These are phyloP conservation scores for Vultur gryphus DNA, from an alignment of 2,797 vertebrate genomes.

Conservation along the genomic window DNA sequence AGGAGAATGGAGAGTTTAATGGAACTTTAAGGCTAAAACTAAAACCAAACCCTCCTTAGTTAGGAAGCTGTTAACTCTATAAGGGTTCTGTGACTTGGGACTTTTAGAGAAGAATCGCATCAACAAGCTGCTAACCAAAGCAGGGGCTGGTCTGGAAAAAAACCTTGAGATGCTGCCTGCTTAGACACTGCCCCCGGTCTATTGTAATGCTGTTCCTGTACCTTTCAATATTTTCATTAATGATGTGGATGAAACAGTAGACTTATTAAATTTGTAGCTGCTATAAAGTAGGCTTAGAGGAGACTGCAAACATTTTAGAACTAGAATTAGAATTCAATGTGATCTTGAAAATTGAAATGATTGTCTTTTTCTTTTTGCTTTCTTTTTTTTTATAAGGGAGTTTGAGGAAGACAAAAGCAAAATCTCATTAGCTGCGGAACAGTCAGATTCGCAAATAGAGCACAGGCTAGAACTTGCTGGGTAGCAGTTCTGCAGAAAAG, in stretches of 20 bases:
- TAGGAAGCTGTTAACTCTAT: not conserved
- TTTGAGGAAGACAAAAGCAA: not conserved
- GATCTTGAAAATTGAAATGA: not conserved
- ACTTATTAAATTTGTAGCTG: not conserved
- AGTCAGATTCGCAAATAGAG: not conserved
- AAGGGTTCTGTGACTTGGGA: not conserved
- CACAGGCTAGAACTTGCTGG: not conserved
- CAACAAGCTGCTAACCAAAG: not conserved
- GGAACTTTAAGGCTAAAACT: not conserved
- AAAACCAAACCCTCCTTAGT: not conserved
- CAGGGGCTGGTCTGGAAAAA: not conserved
- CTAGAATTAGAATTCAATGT: not conserved
- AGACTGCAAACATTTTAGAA: not conserved
- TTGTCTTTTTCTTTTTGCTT: not conserved
- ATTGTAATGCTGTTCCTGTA: not conserved
- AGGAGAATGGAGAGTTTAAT: not conserved
- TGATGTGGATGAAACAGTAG: not conserved
- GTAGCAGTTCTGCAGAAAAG: not conserved
- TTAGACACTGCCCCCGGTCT: not conserved
- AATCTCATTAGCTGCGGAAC: not conserved
- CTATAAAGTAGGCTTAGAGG: not conserved
- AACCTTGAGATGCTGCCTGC: not conserved
- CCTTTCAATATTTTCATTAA: not conserved
- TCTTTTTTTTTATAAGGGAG: not conserved
- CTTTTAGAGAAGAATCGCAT: not conserved